phyloP scores from a whole-genome alignment of 2,888 invertebrate genomes.

The Macrosoma leucophasiata region DNA sequence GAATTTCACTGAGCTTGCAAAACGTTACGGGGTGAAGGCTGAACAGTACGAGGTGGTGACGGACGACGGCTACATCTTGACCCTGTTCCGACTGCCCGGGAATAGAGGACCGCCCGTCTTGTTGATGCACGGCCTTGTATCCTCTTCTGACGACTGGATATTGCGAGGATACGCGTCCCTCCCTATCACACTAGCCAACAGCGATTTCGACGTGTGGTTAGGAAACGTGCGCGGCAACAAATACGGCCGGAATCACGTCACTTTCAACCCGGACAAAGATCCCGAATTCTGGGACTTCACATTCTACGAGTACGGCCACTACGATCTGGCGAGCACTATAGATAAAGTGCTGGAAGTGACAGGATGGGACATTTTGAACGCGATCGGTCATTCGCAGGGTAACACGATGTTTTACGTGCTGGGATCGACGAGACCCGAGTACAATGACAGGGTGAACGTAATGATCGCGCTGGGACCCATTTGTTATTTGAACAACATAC shows the following conservation, averaged over 20 bases:
- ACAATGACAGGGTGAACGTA: conserved; percentile 65
- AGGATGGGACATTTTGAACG: conserved; percentile 66
- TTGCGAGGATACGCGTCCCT: conserved; percentile 34
- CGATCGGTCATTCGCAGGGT: conserved; percentile 81
- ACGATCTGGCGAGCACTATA: conserved; percentile 79
- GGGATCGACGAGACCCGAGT: conserved; percentile 57
- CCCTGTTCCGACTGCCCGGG: conserved; percentile 41
- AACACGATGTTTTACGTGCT: conserved; percentile 68
- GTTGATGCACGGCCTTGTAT: conserved; percentile 34
- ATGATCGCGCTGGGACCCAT: conserved; percentile 44
- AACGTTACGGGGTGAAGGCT: conserved; percentile 35
- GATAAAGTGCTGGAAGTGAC: conserved; percentile 49
- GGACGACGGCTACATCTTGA: conserved; percentile 48
- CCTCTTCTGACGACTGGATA: conserved; percentile 35
- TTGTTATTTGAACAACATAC: neutral
- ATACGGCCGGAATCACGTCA: conserved; percentile 71
- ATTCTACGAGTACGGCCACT: conserved; percentile 80
- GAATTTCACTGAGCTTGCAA: conserved; percentile 32
- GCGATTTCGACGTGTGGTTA: conserved; percentile 62
- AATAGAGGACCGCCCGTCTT: conserved; percentile 38
- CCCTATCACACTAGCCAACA: conserved; percentile 45
- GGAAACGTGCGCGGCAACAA: conserved; percentile 73
- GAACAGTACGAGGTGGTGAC: conserved; percentile 36
- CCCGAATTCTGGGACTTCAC: conserved; percentile 67
- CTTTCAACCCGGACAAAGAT: conserved; percentile 42